These are phyloP conservation scores for Protobothrops flavoviridis DNA, from an alignment of 2,113 vertebrate genomes.

Conservation along the genomic window DNA sequence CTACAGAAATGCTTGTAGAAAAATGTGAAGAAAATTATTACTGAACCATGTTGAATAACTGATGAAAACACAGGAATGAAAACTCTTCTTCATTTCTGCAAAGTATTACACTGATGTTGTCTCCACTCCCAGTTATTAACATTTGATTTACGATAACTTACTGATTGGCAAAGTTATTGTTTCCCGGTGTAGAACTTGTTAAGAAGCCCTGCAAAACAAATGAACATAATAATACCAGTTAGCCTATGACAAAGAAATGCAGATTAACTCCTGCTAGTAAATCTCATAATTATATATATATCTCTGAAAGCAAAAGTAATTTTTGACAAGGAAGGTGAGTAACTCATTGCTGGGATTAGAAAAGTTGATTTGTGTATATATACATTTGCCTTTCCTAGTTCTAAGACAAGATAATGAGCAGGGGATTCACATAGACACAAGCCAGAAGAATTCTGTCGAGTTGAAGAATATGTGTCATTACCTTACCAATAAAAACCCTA, in stretches of 20 bases:
- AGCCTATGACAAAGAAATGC: not conserved
- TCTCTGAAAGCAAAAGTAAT: not conserved
- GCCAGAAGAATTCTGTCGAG: not conserved
- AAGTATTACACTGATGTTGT: not conserved
- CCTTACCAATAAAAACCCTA: not conserved
- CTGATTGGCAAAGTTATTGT: conserved; percentile 34
- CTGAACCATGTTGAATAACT: not conserved
- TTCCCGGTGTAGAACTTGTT: conserved; percentile 12
- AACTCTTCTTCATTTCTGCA: not conserved
- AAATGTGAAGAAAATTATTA: not conserved
- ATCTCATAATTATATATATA: not conserved
- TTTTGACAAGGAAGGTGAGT: not conserved
- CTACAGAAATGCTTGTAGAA: not conserved
- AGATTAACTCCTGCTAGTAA: not conserved
- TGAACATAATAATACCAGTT: not conserved
- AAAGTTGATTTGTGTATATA: not conserved
- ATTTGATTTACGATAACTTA: conserved; percentile 55
- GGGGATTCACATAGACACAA: not conserved
- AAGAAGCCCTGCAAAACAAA: conserved; percentile 57
- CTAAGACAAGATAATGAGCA: not conserved
- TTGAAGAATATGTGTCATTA: not conserved
- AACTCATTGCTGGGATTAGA: not conserved
- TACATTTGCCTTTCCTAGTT: not conserved
- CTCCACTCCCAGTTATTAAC: not conserved
- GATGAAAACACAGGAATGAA: not conserved